Conservation (phyloP, 2,888 invertebrate species). For the Phyllotreta striolata region DNA sequence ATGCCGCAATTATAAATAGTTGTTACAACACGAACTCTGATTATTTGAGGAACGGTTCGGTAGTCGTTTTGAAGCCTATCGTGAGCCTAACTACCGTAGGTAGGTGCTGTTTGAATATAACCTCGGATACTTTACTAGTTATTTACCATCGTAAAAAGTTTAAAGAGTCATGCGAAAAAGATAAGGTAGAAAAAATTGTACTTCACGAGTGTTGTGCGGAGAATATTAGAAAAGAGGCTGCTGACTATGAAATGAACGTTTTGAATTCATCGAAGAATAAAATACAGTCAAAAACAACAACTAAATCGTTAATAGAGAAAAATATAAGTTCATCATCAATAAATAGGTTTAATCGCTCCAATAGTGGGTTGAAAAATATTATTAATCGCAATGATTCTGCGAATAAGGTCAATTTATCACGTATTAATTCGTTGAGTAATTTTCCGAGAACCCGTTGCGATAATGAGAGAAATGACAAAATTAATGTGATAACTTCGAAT, state of each 20-base stretch:
- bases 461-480: neutral
- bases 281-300: neutral
- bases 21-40: constrained; percentile 51
- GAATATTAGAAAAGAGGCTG: constrained; percentile 34
- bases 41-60: constrained; percentile 49
- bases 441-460: neutral
- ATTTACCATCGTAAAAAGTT: constrained; percentile 45
- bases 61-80: constrained; percentile 52
- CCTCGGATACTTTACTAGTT: constrained; percentile 52
- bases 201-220: constrained; percentile 25
- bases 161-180: constrained; percentile 5
- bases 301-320: no score
- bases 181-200: constrained; percentile 32
- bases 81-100: constrained; percentile 50
- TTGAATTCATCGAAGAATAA: neutral
- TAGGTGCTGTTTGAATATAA: constrained; percentile 52
- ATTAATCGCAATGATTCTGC: no score
- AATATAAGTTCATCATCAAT: no score
- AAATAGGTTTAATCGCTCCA: no score
- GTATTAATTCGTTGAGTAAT: no score
- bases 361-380: no score
- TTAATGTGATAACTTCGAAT: constrained; percentile 33
- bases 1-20: constrained; percentile 51
- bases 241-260: constrained; percentile 3
- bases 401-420: no score